Percentiles rank a stretch among this genome's conserved stretches.
Conservation (phyloP, 2,113 vertebrate genomes). For the Epinephelus moara region DNA sequence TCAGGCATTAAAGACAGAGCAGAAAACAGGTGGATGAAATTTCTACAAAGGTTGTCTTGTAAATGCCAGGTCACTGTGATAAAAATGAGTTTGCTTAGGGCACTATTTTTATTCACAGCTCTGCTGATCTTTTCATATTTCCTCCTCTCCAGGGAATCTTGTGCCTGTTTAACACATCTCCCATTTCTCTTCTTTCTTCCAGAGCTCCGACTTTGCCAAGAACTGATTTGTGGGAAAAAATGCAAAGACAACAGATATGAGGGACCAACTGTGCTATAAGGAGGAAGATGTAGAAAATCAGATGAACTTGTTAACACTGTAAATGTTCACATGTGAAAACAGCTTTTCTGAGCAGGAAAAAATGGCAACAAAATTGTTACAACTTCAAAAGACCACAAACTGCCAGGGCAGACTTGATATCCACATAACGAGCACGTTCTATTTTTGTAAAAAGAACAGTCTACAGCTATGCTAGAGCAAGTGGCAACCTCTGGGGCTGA, state of each 20-base stretch:
- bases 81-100: constrained; percentile 53
- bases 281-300: not conserved
- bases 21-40: constrained; percentile 46
- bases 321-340: not conserved
- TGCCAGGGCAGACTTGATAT: not conserved
- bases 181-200: not conserved
- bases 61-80: constrained; percentile 63
- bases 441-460: not conserved
- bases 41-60: constrained; percentile 49
- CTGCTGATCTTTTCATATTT: constrained; percentile 42
- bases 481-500: too few relatives aligned
- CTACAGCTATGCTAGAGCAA: not conserved
- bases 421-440: not conserved
- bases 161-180: constrained; percentile 17
- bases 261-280: not conserved
- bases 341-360: not conserved
- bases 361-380: not conserved
- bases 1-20: constrained; percentile 1
- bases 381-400: not conserved
- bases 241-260: not conserved
- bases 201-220: constrained; percentile 11
- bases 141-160: not conserved
- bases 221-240: not conserved
- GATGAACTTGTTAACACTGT: not conserved
- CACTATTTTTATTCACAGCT: constrained; percentile 46